phyloP scores from a whole-genome alignment of 2,888 invertebrate species.

The Scelioninae gen. 2 region DNA sequence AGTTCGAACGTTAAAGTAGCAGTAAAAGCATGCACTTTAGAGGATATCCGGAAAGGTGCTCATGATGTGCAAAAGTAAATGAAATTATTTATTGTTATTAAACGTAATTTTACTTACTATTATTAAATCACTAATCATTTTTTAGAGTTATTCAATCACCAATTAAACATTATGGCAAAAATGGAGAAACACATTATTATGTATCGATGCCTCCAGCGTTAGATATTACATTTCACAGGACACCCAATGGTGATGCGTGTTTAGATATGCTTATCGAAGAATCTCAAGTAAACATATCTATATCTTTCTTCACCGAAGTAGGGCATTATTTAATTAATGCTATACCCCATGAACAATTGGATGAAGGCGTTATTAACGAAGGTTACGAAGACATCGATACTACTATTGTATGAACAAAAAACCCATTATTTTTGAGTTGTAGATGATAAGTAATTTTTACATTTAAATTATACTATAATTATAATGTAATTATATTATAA shows the following conservation, averaged over 20 bases:
- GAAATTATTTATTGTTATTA: neutral
- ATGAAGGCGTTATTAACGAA: slow-evolving; percentile 83
- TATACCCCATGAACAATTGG: slow-evolving; percentile 78
- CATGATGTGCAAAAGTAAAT: slow-evolving; percentile 78
- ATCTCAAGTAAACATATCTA: slow-evolving; percentile 83
- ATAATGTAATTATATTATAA: no score
- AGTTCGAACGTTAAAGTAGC: slow-evolving; percentile 83
- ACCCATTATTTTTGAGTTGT: no score
- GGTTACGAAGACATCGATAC: slow-evolving; percentile 81
- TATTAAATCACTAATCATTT: no score
- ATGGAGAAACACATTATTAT: slow-evolving; percentile 77
- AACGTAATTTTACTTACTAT: no score
- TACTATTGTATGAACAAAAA: slow-evolving; percentile 52
- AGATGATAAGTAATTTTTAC: no score
- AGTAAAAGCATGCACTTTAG: slow-evolving; percentile 81
- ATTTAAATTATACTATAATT: no score
- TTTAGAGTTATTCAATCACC: slow-evolving; percentile 82
- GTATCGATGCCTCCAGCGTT: slow-evolving; percentile 84
- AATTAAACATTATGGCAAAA: slow-evolving; percentile 77
- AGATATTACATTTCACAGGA: slow-evolving; percentile 82
- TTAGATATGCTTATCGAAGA: slow-evolving; percentile 85
- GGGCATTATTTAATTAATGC: slow-evolving; percentile 80
- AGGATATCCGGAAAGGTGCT: slow-evolving; percentile 85
- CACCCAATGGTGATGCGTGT: slow-evolving; percentile 79
- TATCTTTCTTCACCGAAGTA: slow-evolving; percentile 82